phyloP scores from a whole-genome alignment of 2,797 vertebrate genomes.

The Apogon talboti region DNA sequence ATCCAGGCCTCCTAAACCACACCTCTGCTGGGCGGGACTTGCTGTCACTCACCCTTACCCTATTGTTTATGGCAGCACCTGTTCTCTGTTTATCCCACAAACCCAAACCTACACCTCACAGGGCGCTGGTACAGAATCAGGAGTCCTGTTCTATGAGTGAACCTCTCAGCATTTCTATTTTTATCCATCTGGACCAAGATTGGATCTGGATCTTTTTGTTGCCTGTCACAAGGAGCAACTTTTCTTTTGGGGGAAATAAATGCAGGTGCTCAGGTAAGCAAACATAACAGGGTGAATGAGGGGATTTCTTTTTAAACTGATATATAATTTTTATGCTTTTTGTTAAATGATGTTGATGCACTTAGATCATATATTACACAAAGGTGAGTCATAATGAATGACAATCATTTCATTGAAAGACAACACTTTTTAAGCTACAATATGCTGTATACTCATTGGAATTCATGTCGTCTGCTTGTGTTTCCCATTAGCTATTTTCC shows the following conservation, averaged over 20 bases:
- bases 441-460: too few species aligned
- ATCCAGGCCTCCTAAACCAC: constrained; percentile 13
- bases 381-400: too few species aligned
- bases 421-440: too few species aligned
- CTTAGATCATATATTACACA: too few species aligned
- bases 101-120: constrained; percentile 44
- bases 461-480: background rate
- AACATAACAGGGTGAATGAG: background rate
- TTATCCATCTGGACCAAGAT: constrained; percentile 10
- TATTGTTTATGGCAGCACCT: constrained; percentile 61
- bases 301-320: background rate
- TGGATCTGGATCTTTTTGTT: background rate
- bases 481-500: background rate
- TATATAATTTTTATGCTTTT: background rate
- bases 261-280: constrained; percentile 53
- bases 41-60: constrained; percentile 68
- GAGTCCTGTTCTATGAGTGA: constrained; percentile 17
- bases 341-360: too few species aligned
- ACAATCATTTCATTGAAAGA: background rate
- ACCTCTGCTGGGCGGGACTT: constrained; percentile 59
- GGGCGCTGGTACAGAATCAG: constrained; percentile 30
- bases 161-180: background rate
- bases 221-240: background rate
- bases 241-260: background rate
- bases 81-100: constrained; percentile 46